Base-by-base conservation (phyloP, 2,888 invertebrate genomes). In the Drosophila limbata region DNA sequence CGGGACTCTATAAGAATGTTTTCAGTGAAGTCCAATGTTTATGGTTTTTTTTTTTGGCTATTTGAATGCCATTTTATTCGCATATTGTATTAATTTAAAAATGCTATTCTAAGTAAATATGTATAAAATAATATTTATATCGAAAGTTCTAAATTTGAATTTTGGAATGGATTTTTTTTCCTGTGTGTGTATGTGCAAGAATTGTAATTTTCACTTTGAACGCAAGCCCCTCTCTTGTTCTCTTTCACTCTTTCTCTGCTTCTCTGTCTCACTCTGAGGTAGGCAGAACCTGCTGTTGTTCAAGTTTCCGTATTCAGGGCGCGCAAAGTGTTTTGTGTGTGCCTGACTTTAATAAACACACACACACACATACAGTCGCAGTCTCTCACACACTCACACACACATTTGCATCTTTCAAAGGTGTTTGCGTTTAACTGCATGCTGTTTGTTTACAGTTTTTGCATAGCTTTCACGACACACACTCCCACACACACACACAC, bases 371-470 rank as follows among this genome's bases (percentile, higher is more conserved):
- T 53, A 63, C 56, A 62, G 40, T 45, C 53, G 8, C 59, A 39
- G 17, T 61, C 47, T 62, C 51, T 37, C 19, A 10, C 31, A 39
- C 25, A 3, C 28, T 5, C 25, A 31, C 51, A 31, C 48, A 17
- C 13, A 15, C 47, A 70, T 73, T 66, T 71, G 87, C 84, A 78
- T 81, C 82, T 69, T 71, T 88, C 84, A 84, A 87, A 84, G 87
- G 89, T 84, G 84, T 84, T 84, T 84, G 87, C 82, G 88, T 84
- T 84, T 72, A 87, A 79, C 84, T 79, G 87, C 87, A 76, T 87
- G 79, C 79, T 87, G 89, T 88, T 88, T 84, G 84, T 73, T 87
- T 79, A 82, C 89, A 72, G 79, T 89, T 86, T 84, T 84, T 88
- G 88, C 84, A 81, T 81, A 79, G 87, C 84, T 86, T 86, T 84